Evolutionary conservation across 2,113 vertebrate genomes (phyloP), one percentile per base, ranked within the genome.

Genomic region (Forbesichthys papilliferus): DNA sequence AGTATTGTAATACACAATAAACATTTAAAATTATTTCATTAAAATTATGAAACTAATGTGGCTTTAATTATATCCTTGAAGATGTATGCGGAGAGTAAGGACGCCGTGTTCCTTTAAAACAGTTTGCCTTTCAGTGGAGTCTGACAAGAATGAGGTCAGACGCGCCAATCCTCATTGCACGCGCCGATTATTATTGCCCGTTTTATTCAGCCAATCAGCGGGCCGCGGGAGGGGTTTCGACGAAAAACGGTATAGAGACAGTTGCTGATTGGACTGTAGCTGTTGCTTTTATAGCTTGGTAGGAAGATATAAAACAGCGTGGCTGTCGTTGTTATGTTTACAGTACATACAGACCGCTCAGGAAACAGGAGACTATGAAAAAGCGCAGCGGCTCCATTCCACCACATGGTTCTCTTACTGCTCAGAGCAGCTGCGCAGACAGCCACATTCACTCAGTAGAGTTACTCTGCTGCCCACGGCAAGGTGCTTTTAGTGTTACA

Each of bases 61-160:
- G 76, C 69, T 82, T 71, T 72, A 73, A 73, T 78, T 75, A 76
- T 81, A 86, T 78, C 73, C 82, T 65, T 77, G 34, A 11, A 62
- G 56, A 52, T 77, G 66, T 73, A 71, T 48, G 74, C 46, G 48
- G 47, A 48, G 48, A 48, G 66, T 66, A 83, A 83, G 79, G 72
- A 79, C 84, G 79, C 61, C 61, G 73, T 88, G 84, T 90, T 85
- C 84, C 86, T 87, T 84, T 87, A 92, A 93, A 93, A 83, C 66
- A 95, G 91, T 94, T 94, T 90, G 89, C 92, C 92, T 94, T 92
- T 92, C 93, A 94, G 72, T 71, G 74, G 69, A 86, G 84, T 88
- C 87, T 88, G 94, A 94, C 93, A 95, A 93, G 95, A 97, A 98
- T 98, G 96, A 98, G 96, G 96, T 98, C 96, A 98, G 96, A 94